Evolutionary conservation across 2,888 invertebrate genomes (phyloP).

Genomic region (Parnassius smintheus): DNA sequence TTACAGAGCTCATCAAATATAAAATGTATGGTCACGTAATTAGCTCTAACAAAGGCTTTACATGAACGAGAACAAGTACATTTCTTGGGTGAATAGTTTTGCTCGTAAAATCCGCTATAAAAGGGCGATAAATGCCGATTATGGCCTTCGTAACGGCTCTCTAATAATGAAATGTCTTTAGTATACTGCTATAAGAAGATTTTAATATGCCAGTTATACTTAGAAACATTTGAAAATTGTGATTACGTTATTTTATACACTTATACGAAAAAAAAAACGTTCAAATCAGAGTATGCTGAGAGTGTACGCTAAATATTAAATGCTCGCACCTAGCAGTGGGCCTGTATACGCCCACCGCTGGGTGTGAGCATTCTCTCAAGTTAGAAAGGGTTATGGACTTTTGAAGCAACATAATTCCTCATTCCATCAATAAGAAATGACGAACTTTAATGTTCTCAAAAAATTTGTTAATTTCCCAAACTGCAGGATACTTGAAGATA

Average conservation of each 20-base stretch:
- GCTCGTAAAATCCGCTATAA: constrained; percentile 79
- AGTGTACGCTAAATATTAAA: too few relatives aligned
- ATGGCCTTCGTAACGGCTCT: constrained; percentile 71
- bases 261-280: not conserved
- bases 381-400: too few relatives aligned
- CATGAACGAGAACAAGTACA: constrained; percentile 63
- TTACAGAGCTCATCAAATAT: constrained; percentile 8
- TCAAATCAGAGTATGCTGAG: too few relatives aligned
- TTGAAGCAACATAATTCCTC: too few relatives aligned
- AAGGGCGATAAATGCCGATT: constrained; percentile 80
- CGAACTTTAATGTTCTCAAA: too few relatives aligned
- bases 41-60: constrained; percentile 60
- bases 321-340: too few relatives aligned
- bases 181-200: constrained; percentile 71
- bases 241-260: not conserved
- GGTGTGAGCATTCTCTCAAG: too few relatives aligned
- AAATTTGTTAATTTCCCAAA: too few relatives aligned
- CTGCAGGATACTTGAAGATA: too few relatives aligned
- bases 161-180: constrained; percentile 81
- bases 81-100: constrained; percentile 78
- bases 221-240: constrained; percentile 31
- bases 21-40: constrained; percentile 43
- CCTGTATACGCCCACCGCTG: too few relatives aligned
- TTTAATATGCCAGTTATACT: constrained; percentile 44
- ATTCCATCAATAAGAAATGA: too few relatives aligned